These are phyloP conservation scores for Agriopis leucophaearia DNA, from an alignment of 2,888 invertebrate genomes.

Conservation along the genomic window DNA sequence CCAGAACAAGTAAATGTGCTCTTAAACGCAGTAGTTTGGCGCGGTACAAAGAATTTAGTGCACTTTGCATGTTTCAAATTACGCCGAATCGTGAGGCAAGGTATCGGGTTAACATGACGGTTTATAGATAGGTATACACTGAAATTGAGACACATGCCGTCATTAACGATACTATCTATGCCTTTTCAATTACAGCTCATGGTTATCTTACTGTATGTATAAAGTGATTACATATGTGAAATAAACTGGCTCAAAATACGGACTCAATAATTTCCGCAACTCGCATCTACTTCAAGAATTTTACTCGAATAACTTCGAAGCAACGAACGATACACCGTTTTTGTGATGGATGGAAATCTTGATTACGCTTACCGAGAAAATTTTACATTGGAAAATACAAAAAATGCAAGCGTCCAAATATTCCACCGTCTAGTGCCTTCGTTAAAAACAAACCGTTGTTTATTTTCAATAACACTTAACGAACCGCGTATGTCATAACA, in stretches of 20 bases:
- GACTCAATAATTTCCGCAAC: background rate
- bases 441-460: conserved; percentile 67
- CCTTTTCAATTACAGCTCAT: background rate
- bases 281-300: background rate
- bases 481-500: conserved; percentile 83
- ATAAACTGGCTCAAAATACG: background rate
- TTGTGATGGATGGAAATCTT: background rate
- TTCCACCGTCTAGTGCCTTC: conserved; percentile 48
- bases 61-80: conserved; percentile 35
- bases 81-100: conserved; percentile 12
- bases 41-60: conserved; percentile 23
- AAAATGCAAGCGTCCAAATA: conserved; percentile 44
- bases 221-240: background rate
- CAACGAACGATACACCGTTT: conserved; percentile 1
- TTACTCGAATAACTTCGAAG: background rate
- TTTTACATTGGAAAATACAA: conserved; percentile 4
- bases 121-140: background rate
- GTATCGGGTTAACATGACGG: conserved; percentile 8
- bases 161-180: background rate
- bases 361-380: conserved; percentile 8
- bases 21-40: conserved; percentile 29
- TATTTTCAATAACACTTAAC: conserved; percentile 78
- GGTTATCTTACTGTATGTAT: background rate
- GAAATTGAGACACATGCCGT: background rate
- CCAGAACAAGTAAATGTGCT: conserved; percentile 32